Base-by-base conservation (phyloP, 2,797 vertebrate genomes). In the Trematomus bernacchii region DNA sequence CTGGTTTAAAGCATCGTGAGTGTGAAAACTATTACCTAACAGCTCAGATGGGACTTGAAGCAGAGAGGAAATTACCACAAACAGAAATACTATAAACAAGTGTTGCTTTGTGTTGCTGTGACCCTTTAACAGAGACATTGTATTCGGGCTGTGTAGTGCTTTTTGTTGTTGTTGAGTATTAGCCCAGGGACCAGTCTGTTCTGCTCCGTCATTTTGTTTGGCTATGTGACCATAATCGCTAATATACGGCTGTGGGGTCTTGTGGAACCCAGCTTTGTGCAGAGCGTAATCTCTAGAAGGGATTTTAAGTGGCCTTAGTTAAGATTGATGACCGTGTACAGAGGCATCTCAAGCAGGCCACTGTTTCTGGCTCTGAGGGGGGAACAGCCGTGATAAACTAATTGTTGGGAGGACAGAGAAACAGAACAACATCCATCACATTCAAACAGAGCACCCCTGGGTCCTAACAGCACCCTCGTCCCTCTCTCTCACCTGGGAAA, bases 361-460 rank as follows among this genome's bases (percentile, higher is more conserved):
- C 54, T 69, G 84, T 87, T 81, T 87, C 66, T 57, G 73, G 43
- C 60, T 64, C 73, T 57, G 61, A 52, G 74, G 50, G 60, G 61
- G 23, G 65, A 66, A 44, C 61, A 48, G 75, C 80, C 73, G 73
- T 71, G 78, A 84, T 13, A 54, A 73, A 76, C 33, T 88, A 87
- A 89, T 90, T 91, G 81, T 89, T 79, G 64, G 57, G 84, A 79
- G 87, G 73, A 80, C 55, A 73, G 69, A 80, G 62, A 85, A 88
- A 80, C 43, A 72, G 67, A 71, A 76, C 72, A 77, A 82, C 81
- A 91, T 89, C 80, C 81, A 89, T 92, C 88, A 87, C 77, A 72
- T 82, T 85, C 76, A 83, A 48, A 64, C 77, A 58, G 65, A 71
- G 79, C 64, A 50, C 62, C 80, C 80, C 58, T 37, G 65, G 78